Evolutionary conservation across 2,113 vertebrate species (phyloP).

Genomic region (Eptesicus fuscus): DNA sequence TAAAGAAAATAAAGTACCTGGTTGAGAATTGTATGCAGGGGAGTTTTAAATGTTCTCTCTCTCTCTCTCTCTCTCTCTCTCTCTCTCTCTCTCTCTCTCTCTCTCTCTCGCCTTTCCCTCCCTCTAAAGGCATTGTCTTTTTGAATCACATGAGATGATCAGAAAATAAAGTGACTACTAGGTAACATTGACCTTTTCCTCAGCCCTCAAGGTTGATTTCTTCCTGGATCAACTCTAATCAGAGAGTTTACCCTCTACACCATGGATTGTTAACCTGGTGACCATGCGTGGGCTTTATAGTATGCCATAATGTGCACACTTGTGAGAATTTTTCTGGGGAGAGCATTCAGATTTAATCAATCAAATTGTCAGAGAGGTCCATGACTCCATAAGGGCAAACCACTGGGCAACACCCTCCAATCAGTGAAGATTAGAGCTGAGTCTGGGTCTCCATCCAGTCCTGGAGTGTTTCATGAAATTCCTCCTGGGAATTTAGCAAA

Average conservation of each 20-base stretch:
- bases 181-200: neutral
- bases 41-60: neutral
- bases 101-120: neutral
- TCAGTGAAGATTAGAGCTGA: neutral
- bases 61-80: neutral
- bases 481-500: neutral
- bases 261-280: neutral
- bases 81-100: no score
- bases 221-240: neutral
- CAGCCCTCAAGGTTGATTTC: neutral
- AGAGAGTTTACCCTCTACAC: neutral
- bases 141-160: constrained; percentile 6
- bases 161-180: neutral
- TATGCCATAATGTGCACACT: no score
- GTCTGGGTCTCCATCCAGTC: neutral
- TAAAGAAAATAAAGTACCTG: neutral
- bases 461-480: neutral
- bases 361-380: neutral
- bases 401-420: neutral
- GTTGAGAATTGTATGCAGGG: neutral
- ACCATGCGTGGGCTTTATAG: neutral
- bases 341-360: neutral
- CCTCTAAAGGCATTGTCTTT: neutral
- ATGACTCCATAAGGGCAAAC: neutral
- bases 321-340: neutral